phyloP scores from a whole-genome alignment of 1,140 invertebrate species.

The Bicyclus anynana region DNA sequence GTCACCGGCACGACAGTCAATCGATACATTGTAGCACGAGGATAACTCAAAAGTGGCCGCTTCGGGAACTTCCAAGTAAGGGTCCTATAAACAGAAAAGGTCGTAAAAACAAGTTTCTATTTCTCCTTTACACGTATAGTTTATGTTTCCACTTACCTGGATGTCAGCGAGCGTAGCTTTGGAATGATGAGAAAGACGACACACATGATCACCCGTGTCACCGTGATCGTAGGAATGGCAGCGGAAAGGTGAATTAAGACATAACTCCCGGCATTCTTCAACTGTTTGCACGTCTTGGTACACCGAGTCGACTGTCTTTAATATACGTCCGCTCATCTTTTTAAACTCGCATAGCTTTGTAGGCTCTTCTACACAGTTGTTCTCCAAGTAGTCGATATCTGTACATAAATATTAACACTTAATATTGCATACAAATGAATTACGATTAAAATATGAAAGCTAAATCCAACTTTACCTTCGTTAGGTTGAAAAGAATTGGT shows the following conservation, averaged over 20 bases:
- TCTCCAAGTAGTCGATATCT: conserved; percentile 90
- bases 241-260: conserved; percentile 90
- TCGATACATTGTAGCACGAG: conserved; percentile 96
- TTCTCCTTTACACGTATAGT: background rate
- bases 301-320: conserved; percentile 96
- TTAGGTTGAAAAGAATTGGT: conserved; percentile 84
- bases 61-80: conserved; percentile 92
- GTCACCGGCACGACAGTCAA: conserved; percentile 93
- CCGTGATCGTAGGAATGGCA: conserved; percentile 96
- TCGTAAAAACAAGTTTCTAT: background rate
- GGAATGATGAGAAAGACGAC: conserved; percentile 93
- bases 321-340: conserved; percentile 89
- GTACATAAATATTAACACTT: conserved; percentile 14
- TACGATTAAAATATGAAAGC: background rate
- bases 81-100: conserved; percentile 79
- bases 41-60: conserved; percentile 94
- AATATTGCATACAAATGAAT: no score
- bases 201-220: conserved; percentile 94
- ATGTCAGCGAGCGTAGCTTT: conserved; percentile 92
- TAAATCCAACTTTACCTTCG: conserved; percentile 72
- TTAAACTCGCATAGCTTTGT: conserved; percentile 96
- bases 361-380: conserved; percentile 93
- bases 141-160: conserved; percentile 76
- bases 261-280: conserved; percentile 92
- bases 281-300: conserved; percentile 92